Base-by-base conservation (phyloP, 2,113 vertebrate species). In the Chaetodon trifascialis region DNA sequence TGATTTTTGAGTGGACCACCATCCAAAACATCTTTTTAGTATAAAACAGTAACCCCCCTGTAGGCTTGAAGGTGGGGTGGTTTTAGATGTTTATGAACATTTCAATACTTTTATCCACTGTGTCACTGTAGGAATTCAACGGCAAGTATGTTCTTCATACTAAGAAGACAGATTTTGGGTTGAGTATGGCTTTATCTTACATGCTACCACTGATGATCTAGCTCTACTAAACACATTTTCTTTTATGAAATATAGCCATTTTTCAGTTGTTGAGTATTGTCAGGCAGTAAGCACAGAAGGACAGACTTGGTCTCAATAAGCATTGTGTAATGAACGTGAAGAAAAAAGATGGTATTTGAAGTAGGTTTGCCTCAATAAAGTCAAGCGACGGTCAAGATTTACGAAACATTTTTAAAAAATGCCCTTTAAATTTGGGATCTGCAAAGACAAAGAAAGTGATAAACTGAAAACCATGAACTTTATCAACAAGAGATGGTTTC, bases 381-480 rank as follows among this genome's bases (percentile, higher is more conserved):
- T 56, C 8, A 14, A 4, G 2, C 3, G 3, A 14, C 38, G 40
- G 14, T 51, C 30, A 30, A 30, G 30, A 30, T 30, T 30, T 21
- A 56, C 11, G n/a, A 34, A 67, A 67, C 10, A 51, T 51, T 60
- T 51, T 51, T 11, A 74, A 38, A 49, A 40, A 16, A 72, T 66
- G 12, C 17, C 42, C 11, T 64, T 47, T 47, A 11, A 47, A n/a
- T 14, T 40, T 42, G n/a, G 4, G 23, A 30, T 15, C n/a, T 10
- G 14, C 42, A 66, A 25, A 15, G 15, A 44, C n/a, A 66, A 25
- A 15, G n/a, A 44, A n/a, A 44, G n/a, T 16, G 11, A 10, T 9
- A 23, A 21, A 40, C 5, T 69, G 11, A 0, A 11, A 25, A 70
- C 40, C 5, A 30, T 30, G 1, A 34, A 40, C 12, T 42, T 44